These are phyloP conservation scores for Hymenopus coronatus DNA, from an alignment of 2,888 invertebrate species.

Conservation along the genomic window DNA sequence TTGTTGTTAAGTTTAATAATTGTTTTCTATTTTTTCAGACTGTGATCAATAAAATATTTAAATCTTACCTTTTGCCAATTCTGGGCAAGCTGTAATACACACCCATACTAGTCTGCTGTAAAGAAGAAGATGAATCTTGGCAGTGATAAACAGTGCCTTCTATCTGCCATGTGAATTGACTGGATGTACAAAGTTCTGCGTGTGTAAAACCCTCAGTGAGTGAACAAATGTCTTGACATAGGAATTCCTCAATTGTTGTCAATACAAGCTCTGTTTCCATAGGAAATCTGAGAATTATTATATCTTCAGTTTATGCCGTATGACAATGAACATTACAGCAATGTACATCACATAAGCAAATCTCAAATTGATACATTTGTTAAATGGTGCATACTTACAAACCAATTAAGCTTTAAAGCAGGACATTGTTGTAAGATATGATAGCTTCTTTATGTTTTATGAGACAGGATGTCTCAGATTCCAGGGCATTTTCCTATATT, in stretches of 20 bases:
- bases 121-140: neutral
- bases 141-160: neutral
- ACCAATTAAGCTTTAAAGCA: too few relatives aligned
- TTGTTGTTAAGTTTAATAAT: neutral
- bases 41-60: neutral
- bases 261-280: neutral
- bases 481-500: too few relatives aligned
- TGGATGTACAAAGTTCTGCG: neutral
- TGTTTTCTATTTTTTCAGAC: neutral
- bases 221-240: neutral
- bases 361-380: too few relatives aligned
- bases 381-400: too few relatives aligned
- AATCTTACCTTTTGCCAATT: neutral
- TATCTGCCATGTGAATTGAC: neutral
- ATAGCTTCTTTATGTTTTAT: too few relatives aligned
- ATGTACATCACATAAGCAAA: neutral
- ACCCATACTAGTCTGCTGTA: neutral
- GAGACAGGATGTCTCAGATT: too few relatives aligned
- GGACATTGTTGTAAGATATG: too few relatives aligned
- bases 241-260: neutral
- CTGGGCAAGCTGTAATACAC: neutral
- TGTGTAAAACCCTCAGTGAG: neutral
- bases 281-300: neutral
- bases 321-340: neutral
- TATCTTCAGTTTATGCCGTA: neutral